These are phyloP conservation scores for Wasmannia auropunctata DNA, from an alignment of 1,140 invertebrate genomes.

Conservation along the genomic window DNA sequence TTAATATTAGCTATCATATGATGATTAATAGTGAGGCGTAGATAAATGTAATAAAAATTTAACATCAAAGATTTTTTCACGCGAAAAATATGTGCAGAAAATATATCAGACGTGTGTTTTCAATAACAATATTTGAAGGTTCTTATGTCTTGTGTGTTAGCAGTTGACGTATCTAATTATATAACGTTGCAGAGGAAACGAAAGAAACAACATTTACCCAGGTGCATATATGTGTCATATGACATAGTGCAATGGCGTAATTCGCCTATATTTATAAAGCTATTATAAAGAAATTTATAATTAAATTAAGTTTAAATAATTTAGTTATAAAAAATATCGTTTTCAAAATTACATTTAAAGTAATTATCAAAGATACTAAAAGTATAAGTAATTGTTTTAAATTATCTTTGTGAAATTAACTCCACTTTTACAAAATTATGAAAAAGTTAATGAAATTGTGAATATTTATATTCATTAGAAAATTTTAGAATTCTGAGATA, in stretches of 20 bases:
- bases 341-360: too few species aligned
- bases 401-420: too few species aligned
- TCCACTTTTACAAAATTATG: too few species aligned
- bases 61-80: not conserved
- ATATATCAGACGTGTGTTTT: constrained; percentile 22
- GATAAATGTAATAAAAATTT: not conserved
- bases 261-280: constrained; percentile 21
- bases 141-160: constrained; percentile 21
- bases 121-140: constrained; percentile 23
- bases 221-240: constrained; percentile 1
- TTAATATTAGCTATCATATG: not conserved
- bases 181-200: constrained; percentile 62
- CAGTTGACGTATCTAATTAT: constrained; percentile 62
- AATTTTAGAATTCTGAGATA: too few species aligned
- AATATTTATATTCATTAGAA: too few species aligned
- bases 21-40: not conserved
- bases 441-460: too few species aligned
- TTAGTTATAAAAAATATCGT: too few species aligned
- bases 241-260: constrained; percentile 63
- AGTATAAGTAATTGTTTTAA: too few species aligned
- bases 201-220: constrained; percentile 55
- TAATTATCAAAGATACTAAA: too few species aligned
- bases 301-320: not conserved
- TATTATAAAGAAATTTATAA: not conserved
- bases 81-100: not conserved